Conservation (phyloP, 2,888 invertebrate species). For the Leptinotarsa rubiginosa region DNA sequence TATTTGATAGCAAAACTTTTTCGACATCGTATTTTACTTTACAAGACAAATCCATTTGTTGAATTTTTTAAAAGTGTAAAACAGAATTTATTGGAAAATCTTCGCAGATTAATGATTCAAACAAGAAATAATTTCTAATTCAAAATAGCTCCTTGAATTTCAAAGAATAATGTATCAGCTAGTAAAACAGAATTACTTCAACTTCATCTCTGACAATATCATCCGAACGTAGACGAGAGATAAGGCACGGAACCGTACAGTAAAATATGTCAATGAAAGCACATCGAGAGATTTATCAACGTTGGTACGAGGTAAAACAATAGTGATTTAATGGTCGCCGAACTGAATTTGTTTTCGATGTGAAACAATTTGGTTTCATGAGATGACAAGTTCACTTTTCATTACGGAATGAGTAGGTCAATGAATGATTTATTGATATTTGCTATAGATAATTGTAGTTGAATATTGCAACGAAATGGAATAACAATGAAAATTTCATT, state of each 20-base stretch:
- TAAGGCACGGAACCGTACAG: slow-evolving; percentile 5
- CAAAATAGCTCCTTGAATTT: neutral
- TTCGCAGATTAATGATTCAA: neutral
- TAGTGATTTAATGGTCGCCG: neutral
- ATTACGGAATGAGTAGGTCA: no score
- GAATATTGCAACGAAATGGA: no score
- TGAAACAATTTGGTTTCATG: neutral
- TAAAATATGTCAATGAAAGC: slow-evolving; percentile 9
- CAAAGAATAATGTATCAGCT: neutral
- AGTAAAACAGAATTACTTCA: neutral
- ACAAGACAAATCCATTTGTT: no score
- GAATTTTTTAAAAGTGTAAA: no score
- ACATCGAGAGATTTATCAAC: slow-evolving; percentile 4
- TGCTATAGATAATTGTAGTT: no score
- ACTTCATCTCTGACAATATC: neutral
- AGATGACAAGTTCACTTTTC: neutral
- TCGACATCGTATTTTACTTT: no score
- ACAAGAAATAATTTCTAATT: neutral
- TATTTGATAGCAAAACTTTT: no score
- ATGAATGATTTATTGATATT: no score
- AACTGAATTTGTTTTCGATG: neutral
- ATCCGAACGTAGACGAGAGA: neutral
- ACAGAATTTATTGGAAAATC: no score
- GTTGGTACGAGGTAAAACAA: neutral
- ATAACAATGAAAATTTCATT: no score